These are phyloP conservation scores for Gastrophysa polygoni DNA, from an alignment of 2,888 invertebrate species.

Conservation along the genomic window DNA sequence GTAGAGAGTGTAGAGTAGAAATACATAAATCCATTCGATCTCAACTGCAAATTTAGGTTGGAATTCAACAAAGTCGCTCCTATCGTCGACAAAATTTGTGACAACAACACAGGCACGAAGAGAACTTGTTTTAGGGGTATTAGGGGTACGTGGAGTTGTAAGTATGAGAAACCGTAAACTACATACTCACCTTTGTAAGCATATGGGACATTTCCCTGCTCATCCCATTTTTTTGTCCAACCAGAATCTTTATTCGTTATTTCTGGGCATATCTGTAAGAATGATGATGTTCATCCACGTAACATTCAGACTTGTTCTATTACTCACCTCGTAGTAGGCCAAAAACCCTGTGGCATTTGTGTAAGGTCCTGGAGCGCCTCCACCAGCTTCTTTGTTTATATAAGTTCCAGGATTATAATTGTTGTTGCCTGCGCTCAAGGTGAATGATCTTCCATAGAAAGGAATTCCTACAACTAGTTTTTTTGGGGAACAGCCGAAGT, in stretches of 20 bases:
- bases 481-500: conserved; percentile 85
- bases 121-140: too few species aligned
- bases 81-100: too few species aligned
- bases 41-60: too few species aligned
- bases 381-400: conserved; percentile 89
- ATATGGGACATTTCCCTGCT: conserved; percentile 81
- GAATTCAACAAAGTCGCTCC: too few species aligned
- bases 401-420: conserved; percentile 85
- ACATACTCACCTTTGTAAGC: conserved; percentile 73
- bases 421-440: conserved; percentile 79
- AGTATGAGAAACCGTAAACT: not conserved
- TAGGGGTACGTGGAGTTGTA: too few species aligned
- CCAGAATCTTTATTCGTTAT: conserved; percentile 70
- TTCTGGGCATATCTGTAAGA: conserved; percentile 75
- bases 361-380: conserved; percentile 83
- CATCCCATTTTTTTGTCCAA: conserved; percentile 87
- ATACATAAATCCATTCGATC: too few species aligned
- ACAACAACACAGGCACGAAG: too few species aligned
- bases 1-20: too few species aligned
- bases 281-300: too few species aligned
- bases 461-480: conserved; percentile 89
- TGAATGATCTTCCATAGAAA: conserved; percentile 87
- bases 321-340: conserved; percentile 79
- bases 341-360: conserved; percentile 88
- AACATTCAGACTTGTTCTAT: too few species aligned